A percentile compares a stretch with the other conserved stretches of the same genome.
Conservation (phyloP, 2,113 vertebrate species). For the Bos javanicus region DNA sequence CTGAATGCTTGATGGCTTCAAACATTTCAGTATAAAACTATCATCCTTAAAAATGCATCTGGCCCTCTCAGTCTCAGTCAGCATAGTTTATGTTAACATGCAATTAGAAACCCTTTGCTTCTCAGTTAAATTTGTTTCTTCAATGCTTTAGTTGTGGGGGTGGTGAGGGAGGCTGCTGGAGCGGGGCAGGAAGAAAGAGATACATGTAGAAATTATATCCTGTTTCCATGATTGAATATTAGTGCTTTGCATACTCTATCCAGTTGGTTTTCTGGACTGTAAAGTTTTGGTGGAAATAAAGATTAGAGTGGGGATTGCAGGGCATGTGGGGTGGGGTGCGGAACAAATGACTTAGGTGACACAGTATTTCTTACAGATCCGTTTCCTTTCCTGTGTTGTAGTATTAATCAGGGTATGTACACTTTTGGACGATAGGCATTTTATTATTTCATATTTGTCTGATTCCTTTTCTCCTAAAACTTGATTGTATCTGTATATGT, state of each 20-base stretch:
- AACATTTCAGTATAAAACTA: not conserved
- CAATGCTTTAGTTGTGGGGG: not conserved
- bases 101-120: not conserved
- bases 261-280: not conserved
- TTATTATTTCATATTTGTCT: not conserved
- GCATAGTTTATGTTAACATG: not conserved
- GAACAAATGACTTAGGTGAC: not conserved
- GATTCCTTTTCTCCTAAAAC: not conserved
- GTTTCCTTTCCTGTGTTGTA: not conserved
- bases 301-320: not conserved
- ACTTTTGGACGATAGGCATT: not conserved
- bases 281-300: not conserved
- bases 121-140: not conserved
- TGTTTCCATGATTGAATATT: not conserved
- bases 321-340: not conserved
- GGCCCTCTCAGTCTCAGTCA: not conserved
- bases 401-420: not conserved
- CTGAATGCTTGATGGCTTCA: not conserved
- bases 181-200: not conserved
- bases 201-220: not conserved
- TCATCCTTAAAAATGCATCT: not conserved
- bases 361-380: not conserved
- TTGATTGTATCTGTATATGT: not conserved
- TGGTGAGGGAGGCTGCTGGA: not conserved
- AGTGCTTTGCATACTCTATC: not conserved